Evolutionary conservation across 2,113 vertebrate genomes (phyloP).

Genomic region (Oxyruncus cristatus): DNA sequence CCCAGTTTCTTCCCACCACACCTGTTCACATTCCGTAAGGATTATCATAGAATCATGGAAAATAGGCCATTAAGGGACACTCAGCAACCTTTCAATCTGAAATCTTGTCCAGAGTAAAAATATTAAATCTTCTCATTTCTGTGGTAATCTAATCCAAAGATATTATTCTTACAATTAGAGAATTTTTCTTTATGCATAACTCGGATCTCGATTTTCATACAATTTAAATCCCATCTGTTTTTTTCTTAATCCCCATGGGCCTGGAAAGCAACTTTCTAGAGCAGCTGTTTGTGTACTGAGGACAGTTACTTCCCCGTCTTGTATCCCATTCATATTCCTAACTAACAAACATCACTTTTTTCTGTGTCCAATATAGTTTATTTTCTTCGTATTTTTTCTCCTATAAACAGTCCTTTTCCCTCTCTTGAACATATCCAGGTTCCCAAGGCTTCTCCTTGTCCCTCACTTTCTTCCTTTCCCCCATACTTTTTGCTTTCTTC

Average conservation of each 20-base stretch:
- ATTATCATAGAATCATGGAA: background rate
- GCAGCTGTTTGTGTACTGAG: background rate
- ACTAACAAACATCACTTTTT: background rate
- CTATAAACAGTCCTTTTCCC: background rate
- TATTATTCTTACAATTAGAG: background rate
- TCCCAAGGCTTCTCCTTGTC: background rate
- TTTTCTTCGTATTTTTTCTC: background rate
- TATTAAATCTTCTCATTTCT: background rate
- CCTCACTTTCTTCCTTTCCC: background rate
- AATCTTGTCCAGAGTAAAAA: background rate
- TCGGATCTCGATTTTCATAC: background rate
- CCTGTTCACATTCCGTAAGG: background rate
- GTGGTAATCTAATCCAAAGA: background rate
- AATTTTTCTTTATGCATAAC: background rate
- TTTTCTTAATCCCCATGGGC: background rate
- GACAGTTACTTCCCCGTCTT: background rate
- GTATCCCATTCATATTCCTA: background rate
- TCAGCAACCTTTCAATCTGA: background rate
- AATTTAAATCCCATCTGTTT: constrained; percentile 4
- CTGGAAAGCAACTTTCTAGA: background rate
- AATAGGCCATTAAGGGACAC: background rate
- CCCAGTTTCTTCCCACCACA: background rate
- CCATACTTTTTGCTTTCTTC: background rate
- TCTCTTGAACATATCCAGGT: background rate
- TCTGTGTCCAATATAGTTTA: background rate